Conservation (phyloP, 2,888 invertebrate species). For the Microplitis manilae region DNA sequence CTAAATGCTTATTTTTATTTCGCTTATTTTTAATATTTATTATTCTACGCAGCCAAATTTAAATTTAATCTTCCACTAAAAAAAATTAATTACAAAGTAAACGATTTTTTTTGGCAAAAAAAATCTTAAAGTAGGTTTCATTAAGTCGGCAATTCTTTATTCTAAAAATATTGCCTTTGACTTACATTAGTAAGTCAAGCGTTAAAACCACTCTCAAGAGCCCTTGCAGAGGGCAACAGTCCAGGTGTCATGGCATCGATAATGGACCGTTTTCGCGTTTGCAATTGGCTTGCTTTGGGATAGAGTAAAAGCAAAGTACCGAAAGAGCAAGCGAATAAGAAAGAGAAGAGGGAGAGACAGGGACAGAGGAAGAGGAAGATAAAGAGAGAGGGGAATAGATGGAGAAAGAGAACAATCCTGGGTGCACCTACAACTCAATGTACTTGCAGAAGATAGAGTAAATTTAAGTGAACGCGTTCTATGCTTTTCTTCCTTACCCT, state of each 20-base stretch:
- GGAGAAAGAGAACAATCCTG: constrained; percentile 19
- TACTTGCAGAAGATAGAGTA: constrained; percentile 39
- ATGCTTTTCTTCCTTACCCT: constrained; percentile 18
- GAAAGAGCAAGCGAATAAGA: not conserved
- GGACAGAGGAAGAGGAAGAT: constrained; percentile 13
- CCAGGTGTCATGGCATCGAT: constrained; percentile 43
- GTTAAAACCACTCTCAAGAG: constrained; percentile 31
- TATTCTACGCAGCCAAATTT: no score
- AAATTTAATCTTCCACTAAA: not conserved
- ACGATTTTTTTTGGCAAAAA: not conserved
- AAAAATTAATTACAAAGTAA: constrained; percentile 7
- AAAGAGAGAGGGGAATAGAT: not conserved
- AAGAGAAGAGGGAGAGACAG: constrained; percentile 6
- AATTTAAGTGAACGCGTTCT: constrained; percentile 41
- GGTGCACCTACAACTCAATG: constrained; percentile 27
- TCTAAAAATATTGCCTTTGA: constrained; percentile 35
- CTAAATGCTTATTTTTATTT: not conserved
- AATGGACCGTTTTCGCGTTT: constrained; percentile 41
- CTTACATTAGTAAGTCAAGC: constrained; percentile 34
- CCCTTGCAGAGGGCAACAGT: constrained; percentile 21
- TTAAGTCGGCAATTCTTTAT: constrained; percentile 26
- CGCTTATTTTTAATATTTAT: not conserved
- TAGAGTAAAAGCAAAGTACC: constrained; percentile 7
- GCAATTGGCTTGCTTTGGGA: constrained; percentile 39
- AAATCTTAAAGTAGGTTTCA: constrained; percentile 7